Evolutionary conservation across 1,140 invertebrate species (phyloP).

Genomic region (Copidosoma floridanum): DNA sequence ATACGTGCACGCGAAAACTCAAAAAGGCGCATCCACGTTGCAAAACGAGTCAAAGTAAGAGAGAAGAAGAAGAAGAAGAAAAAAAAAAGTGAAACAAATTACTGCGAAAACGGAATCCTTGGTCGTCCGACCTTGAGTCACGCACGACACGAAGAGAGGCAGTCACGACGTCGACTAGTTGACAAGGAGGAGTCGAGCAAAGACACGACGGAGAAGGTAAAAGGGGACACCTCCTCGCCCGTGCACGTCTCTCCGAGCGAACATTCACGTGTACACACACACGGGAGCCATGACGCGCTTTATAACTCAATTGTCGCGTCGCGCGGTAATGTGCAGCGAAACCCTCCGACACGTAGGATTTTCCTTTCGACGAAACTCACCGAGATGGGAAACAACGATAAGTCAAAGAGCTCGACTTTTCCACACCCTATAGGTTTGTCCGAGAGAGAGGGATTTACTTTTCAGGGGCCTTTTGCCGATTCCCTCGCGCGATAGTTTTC

Average conservation of each 20-base stretch:
- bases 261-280: no score
- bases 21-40: neutral
- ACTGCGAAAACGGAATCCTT: no score
- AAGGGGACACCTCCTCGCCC: neutral
- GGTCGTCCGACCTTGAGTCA: constrained; percentile 49
- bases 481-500: no score
- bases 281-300: no score
- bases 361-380: no score
- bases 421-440: no score
- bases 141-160: constrained; percentile 34
- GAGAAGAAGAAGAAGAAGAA: constrained; percentile 25
- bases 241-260: neutral
- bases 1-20: neutral
- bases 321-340: neutral
- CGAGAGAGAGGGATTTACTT: no score
- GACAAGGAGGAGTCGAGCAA: neutral
- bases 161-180: neutral
- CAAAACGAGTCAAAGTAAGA: neutral
- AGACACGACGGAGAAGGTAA: neutral
- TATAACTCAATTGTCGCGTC: constrained; percentile 14
- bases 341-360: no score
- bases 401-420: no score
- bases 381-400: no score
- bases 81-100: no score
- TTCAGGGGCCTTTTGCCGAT: no score